Evolutionary conservation across 1,140 invertebrate species (phyloP).

Genomic region (Caenorhabditis remanei): DNA sequence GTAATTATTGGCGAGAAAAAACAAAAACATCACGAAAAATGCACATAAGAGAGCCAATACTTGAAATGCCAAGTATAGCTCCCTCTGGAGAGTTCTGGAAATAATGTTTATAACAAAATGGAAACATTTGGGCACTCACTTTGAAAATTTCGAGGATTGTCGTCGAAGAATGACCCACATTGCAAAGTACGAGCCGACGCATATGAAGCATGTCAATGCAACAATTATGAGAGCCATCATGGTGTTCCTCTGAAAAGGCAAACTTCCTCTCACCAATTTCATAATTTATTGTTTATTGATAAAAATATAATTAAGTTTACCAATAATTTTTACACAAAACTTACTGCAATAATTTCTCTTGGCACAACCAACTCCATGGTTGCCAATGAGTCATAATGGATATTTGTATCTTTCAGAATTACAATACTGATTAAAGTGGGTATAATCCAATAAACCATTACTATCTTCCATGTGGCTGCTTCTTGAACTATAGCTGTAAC

Average conservation of each 20-base stretch:
- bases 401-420: slow-evolving; percentile 12
- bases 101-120: background rate
- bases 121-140: background rate
- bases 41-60: background rate
- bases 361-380: background rate
- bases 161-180: background rate
- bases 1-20: background rate
- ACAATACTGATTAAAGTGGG: slow-evolving; percentile 2
- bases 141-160: background rate
- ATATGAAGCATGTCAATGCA: no score
- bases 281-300: no score
- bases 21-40: slow-evolving; percentile 29
- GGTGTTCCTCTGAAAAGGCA: no score
- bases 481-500: slow-evolving; percentile 23
- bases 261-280: background rate
- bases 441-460: background rate
- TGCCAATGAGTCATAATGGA: background rate
- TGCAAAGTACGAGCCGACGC: background rate
- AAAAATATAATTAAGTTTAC: no score
- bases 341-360: no score
- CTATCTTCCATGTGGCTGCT: background rate
- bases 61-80: background rate
- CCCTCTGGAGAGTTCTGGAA: slow-evolving; percentile 11
- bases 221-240: no score
- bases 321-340: no score